A percentile compares a stretch with the other conserved stretches of the same genome.
These are phyloP conservation scores for Oscheius myriophilus DNA, from an alignment of 2,888 invertebrate genomes.

Conservation along the genomic window DNA sequence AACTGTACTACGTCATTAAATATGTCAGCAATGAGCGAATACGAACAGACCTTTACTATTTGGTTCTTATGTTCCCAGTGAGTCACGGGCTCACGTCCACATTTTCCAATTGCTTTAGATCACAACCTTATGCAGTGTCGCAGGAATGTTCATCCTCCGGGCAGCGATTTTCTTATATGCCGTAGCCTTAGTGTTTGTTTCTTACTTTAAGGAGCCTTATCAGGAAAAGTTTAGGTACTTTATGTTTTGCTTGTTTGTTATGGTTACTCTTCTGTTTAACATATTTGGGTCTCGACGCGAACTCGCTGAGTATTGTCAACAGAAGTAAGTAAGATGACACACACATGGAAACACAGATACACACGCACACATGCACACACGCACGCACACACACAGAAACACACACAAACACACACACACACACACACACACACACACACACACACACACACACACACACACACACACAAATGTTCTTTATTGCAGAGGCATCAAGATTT, in stretches of 20 bases:
- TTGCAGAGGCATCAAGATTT: constrained; percentile 40
- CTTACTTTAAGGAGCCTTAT: background rate
- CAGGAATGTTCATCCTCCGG: constrained; percentile 68
- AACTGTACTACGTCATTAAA: constrained; percentile 63
- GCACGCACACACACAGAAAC: background rate
- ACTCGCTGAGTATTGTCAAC: constrained; percentile 52
- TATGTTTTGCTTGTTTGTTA: constrained; percentile 69
- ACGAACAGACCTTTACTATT: constrained; percentile 65
- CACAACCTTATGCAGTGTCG: constrained; percentile 59
- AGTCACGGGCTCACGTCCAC: constrained; percentile 22
- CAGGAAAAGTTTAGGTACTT: constrained; percentile 56
- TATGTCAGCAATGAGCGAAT: constrained; percentile 67
- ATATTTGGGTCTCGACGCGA: constrained; percentile 63
- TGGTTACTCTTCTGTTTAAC: constrained; percentile 65
- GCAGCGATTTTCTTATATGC: constrained; percentile 68
- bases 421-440: background rate
- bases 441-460: no score
- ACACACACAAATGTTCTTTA: background rate
- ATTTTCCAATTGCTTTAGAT: constrained; percentile 45
- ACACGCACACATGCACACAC: no score
- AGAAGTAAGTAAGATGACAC: constrained; percentile 10
- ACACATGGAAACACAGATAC: no score
- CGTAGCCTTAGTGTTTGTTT: constrained; percentile 60
- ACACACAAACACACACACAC: no score
- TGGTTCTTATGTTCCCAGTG: constrained; percentile 67